Base-by-base conservation (phyloP, 2,888 invertebrate species). In the Synanthedon formicaeformis region DNA sequence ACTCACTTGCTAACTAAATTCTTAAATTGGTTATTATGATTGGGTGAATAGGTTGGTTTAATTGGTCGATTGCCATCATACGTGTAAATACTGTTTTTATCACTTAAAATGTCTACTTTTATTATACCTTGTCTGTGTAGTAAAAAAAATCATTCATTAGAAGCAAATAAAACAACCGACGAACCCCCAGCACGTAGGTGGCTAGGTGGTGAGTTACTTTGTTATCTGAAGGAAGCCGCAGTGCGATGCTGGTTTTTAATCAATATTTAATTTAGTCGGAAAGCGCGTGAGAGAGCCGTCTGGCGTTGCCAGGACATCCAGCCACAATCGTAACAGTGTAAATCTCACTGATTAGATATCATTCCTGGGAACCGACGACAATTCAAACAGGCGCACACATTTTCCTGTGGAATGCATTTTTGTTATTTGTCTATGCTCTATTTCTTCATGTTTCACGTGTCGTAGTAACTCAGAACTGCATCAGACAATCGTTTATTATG, bases 291-390 rank as follows among this genome's bases (percentile, higher is more conserved):
- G 65, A 71, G 65, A 62, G 64, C 64, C 61, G 64, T 66, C 61
- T 50, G 52, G 54, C 50, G 54, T 64, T 67, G 68, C 62, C 70
- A 70, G 67, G 65, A 62, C 66, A 68, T 71, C 65, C 70, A 72
- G 69, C 60, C 67, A 69, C 73, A 82, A 75, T 78, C 72, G 77
- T 78, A 74, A 76, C 78, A 69, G 73, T 74, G 71, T 80, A 78
- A 75, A 80, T 77, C 73, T 74, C 67, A 64, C 71, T 75, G 84
- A 87, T 85, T 86, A 85, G 84, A 87, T 86, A 84, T 67, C 75
- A 71, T 69, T 73, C 76, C 71, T 83, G 84, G 81, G 84, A 84
- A 83, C 76, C 67, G 75, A 71, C 78, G 75, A 78, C 79, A 78
- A 67, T 72, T 69, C 70, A 75, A 78, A 73, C 69, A 70, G 62